Evolutionary conservation across 2,797 vertebrate genomes (phyloP).

Genomic region (Phyllotis vaccarum): DNA sequence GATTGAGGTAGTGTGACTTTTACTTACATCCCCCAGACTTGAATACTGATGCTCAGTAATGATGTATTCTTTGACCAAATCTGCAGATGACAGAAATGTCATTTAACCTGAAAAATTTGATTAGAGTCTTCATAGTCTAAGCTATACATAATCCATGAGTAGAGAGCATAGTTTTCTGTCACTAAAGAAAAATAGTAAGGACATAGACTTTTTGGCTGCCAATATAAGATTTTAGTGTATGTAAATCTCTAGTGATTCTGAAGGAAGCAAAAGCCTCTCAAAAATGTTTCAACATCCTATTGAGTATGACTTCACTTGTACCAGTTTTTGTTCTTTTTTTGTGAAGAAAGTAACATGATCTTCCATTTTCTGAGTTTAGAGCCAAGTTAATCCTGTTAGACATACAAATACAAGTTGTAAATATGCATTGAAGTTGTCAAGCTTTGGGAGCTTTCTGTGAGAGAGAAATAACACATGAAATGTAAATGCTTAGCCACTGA

Average conservation of each 20-base stretch:
- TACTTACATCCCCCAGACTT: not conserved
- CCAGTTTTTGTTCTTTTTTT: not conserved
- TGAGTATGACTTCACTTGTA: not conserved
- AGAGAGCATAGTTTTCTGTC: not conserved
- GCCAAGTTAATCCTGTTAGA: constrained; percentile 60
- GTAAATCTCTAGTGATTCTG: constrained; percentile 34
- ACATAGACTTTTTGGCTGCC: not conserved
- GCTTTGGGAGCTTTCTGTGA: constrained; percentile 48
- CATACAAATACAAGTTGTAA: constrained; percentile 60
- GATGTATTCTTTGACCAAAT: not conserved
- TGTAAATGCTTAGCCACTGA: constrained; percentile 16
- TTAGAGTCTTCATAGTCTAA: not conserved
- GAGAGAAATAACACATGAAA: constrained; percentile 38
- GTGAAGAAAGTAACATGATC: constrained; percentile 22
- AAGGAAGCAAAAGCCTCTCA: constrained; percentile 20
- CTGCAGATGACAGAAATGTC: not conserved
- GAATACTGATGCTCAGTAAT: not conserved
- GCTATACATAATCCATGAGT: not conserved
- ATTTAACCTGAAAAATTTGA: not conserved
- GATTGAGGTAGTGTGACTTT: not conserved
- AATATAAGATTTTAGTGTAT: not conserved
- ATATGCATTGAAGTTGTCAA: constrained; percentile 58
- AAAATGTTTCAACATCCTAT: not conserved
- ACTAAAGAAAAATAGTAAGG: not conserved
- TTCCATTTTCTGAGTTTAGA: constrained; percentile 40